Evolutionary conservation across 2,797 vertebrate genomes (phyloP).

Genomic region (Scleropages formosus): DNA sequence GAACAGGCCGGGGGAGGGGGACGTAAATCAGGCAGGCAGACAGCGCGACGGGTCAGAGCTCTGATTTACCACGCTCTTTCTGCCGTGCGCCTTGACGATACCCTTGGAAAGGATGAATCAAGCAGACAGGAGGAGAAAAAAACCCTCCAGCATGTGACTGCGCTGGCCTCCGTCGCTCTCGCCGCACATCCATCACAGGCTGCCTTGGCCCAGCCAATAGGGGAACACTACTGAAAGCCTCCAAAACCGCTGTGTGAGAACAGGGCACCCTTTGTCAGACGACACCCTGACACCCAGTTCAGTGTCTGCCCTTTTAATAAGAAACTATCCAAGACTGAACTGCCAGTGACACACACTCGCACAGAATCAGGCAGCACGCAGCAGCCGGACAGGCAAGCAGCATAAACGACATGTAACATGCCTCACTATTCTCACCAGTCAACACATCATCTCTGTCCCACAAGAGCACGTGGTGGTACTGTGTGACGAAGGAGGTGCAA

Average conservation of each 20-base stretch:
- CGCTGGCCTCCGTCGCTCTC: constrained; percentile 25
- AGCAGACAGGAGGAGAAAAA: constrained; percentile 25
- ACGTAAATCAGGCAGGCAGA: constrained; percentile 44
- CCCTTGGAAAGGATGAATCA: constrained; percentile 27
- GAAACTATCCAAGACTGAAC: background rate
- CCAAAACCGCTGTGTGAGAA: background rate
- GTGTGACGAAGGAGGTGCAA: too few relatives aligned
- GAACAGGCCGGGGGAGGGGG: constrained; percentile 42
- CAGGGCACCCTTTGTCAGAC: background rate
- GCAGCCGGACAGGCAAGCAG: too few relatives aligned
- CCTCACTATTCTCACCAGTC: too few relatives aligned
- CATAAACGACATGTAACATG: too few relatives aligned
- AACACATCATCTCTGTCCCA: too few relatives aligned
- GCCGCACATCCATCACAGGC: constrained; percentile 20
- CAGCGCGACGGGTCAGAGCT: constrained; percentile 39
- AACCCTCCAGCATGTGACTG: constrained; percentile 34
- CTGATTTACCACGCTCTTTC: constrained; percentile 38
- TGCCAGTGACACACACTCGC: background rate
- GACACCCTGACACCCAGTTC: background rate
- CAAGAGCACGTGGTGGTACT: too few relatives aligned
- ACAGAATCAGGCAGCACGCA: too few relatives aligned
- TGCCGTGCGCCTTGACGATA: constrained; percentile 23
- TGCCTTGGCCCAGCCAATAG: constrained; percentile 1
- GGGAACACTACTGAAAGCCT: background rate
- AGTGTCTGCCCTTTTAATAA: background rate